phyloP scores from a whole-genome alignment of 2,113 vertebrate genomes.

The Dermatemys mawii region DNA sequence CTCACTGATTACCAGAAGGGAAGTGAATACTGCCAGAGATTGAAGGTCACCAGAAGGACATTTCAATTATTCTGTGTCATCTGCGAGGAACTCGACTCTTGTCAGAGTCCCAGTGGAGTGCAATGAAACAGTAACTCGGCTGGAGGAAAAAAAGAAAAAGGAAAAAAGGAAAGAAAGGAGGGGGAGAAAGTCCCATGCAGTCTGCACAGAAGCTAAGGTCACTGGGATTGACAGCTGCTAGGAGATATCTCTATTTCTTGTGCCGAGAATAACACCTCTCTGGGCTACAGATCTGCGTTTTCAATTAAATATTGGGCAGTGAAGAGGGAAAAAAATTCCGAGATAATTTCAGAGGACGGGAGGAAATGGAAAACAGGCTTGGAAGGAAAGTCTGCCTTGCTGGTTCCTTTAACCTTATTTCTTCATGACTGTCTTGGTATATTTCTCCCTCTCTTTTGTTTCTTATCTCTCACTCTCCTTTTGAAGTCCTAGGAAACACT shows the following conservation, averaged over 20 bases:
- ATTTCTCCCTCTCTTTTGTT: not conserved
- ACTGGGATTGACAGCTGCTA: slow-evolving; percentile 71
- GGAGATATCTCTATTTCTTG: slow-evolving; percentile 65
- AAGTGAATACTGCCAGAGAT: slow-evolving; percentile 45
- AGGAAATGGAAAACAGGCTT: slow-evolving; percentile 44
- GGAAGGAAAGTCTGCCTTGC: not conserved
- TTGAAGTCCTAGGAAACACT: not conserved
- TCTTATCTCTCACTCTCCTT: not conserved
- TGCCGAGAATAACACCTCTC: slow-evolving; percentile 68
- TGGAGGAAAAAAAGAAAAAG: slow-evolving; percentile 55
- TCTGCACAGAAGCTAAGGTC: slow-evolving; percentile 70
- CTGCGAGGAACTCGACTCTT: slow-evolving; percentile 63
- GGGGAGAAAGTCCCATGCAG: not conserved
- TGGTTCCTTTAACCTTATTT: slow-evolving; percentile 37
- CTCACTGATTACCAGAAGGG: slow-evolving; percentile 42
- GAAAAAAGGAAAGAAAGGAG: not conserved
- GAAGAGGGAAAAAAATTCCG: not conserved
- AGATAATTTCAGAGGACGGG: slow-evolving; percentile 40
- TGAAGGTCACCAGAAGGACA: slow-evolving; percentile 81
- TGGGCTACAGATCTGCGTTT: slow-evolving; percentile 56
- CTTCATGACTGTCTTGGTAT: not conserved
- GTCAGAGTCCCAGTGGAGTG: slow-evolving; percentile 66
- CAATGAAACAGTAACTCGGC: slow-evolving; percentile 61
- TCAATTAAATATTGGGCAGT: slow-evolving; percentile 61
- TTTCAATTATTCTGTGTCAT: slow-evolving; percentile 79